Evolutionary conservation across 2,113 vertebrate genomes (phyloP).

Genomic region (Labrus mixtus): DNA sequence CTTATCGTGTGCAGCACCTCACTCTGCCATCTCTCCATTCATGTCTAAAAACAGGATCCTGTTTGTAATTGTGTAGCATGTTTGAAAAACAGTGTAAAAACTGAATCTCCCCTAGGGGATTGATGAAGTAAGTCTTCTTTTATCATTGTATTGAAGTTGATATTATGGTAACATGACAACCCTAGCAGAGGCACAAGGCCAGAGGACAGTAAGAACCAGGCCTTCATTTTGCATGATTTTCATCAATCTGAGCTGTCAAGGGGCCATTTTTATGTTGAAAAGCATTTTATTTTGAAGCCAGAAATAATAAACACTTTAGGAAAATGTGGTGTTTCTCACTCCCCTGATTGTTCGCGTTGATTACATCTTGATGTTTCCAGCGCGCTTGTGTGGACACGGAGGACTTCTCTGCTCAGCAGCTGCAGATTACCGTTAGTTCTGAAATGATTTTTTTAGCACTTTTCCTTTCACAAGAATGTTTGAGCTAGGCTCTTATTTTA

Average conservation of each 20-base stretch:
- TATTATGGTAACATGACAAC: neutral
- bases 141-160: too few species aligned
- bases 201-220: slow-evolving; percentile 9
- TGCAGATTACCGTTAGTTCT: slow-evolving; percentile 26
- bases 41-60: too few species aligned
- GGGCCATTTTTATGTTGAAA: slow-evolving; percentile 20
- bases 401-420: slow-evolving; percentile 6
- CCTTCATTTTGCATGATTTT: neutral
- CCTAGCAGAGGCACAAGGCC: slow-evolving; percentile 1
- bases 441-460: slow-evolving; percentile 50
- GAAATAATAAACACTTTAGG: slow-evolving; percentile 36
- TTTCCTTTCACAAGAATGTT: slow-evolving; percentile 40
- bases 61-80: too few species aligned
- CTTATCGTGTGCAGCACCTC: too few species aligned
- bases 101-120: too few species aligned
- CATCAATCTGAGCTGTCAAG: slow-evolving; percentile 15
- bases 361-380: slow-evolving; percentile 42
- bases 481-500: slow-evolving; percentile 43
- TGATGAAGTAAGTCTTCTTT: too few species aligned
- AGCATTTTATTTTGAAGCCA: slow-evolving; percentile 37
- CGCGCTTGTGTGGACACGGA: slow-evolving; percentile 15
- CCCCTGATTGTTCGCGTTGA: slow-evolving; percentile 51
- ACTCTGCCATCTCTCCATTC: too few species aligned
- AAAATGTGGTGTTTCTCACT: slow-evolving; percentile 29
- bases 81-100: too few species aligned